A percentile compares a stretch with the other conserved stretches of the same genome.
Conservation (phyloP, 2,888 invertebrate species). For the Antheraea yamamai region DNA sequence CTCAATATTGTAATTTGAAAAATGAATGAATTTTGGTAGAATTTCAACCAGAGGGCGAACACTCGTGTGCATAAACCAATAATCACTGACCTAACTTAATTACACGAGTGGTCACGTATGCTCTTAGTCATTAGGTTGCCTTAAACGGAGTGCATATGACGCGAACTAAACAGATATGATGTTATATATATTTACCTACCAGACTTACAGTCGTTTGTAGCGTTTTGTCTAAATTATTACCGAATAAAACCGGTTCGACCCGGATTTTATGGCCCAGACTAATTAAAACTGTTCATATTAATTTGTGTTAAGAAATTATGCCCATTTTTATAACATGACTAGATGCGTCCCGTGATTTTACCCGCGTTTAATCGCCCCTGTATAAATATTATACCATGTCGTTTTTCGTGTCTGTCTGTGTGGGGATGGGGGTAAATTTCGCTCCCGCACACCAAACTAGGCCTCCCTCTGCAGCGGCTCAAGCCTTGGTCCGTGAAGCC, state of each 20-base stretch:
- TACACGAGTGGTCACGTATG: not conserved
- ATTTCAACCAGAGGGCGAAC: no score
- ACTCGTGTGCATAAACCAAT: not conserved
- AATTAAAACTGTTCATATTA: not conserved
- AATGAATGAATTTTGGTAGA: no score
- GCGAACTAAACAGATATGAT: not conserved
- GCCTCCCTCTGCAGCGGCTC: no score
- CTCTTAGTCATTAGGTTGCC: slow-evolving; percentile 6
- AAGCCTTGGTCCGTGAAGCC: no score
- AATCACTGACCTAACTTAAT: slow-evolving; percentile 7
- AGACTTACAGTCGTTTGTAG: not conserved
- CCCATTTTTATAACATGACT: no score
- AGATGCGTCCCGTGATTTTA: no score
- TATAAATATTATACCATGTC: no score
- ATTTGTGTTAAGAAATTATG: not conserved
- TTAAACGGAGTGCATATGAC: not conserved
- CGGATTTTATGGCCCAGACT: not conserved
- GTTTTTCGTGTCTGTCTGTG: no score
- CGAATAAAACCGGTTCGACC: not conserved
- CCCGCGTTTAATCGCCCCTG: no score
- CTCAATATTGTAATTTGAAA: no score
- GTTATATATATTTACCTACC: not conserved
- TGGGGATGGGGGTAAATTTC: no score
- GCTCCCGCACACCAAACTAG: no score
- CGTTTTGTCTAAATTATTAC: not conserved